Evolutionary conservation across 2,888 invertebrate genomes (phyloP).

Genomic region (Cactoblastis cactorum): DNA sequence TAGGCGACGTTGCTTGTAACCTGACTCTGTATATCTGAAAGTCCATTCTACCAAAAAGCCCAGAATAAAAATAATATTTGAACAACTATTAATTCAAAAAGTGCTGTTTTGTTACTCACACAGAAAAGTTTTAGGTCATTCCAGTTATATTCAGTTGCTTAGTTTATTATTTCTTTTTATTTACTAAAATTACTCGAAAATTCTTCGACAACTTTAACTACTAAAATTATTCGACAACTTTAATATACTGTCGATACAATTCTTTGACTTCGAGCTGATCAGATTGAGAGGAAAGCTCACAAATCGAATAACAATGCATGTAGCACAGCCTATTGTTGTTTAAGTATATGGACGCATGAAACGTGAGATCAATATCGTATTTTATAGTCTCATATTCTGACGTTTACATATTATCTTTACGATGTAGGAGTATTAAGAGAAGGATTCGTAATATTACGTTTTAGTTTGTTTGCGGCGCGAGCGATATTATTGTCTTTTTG

Average conservation of each 20-base stretch:
- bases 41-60: no score
- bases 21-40: no score
- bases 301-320: constrained; percentile 44
- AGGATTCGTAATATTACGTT: not conserved
- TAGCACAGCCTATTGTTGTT: constrained; percentile 53
- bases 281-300: constrained; percentile 38
- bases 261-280: constrained; percentile 36
- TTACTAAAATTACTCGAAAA: no score
- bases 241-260: constrained; percentile 1
- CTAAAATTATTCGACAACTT: not conserved
- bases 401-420: constrained; percentile 40
- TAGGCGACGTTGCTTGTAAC: no score
- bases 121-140: no score
- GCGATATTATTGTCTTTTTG: not conserved
- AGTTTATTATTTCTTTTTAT: no score
- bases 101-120: no score
- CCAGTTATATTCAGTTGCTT: no score
- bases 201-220: no score
- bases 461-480: not conserved
- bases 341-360: constrained; percentile 43
- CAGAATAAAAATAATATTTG: no score
- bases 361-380: constrained; percentile 61
- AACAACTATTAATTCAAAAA: no score
- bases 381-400: constrained; percentile 47
- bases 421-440: constrained; percentile 23